Base-by-base conservation (phyloP, 2,888 invertebrate species). In the Mimumesa dahlbomi region DNA sequence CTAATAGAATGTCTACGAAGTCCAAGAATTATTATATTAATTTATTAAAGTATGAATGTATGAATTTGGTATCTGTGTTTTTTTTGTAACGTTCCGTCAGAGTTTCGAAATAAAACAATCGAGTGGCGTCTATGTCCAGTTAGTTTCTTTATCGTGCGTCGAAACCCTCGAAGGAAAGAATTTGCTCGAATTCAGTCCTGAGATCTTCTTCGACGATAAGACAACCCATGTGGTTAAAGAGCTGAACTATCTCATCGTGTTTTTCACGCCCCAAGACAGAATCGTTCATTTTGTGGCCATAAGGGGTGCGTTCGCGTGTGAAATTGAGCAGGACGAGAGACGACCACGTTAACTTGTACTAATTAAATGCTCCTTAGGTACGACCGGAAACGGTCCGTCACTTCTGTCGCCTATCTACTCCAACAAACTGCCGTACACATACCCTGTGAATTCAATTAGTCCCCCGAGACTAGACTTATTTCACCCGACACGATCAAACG, bases 181-280 rank as follows among this genome's bases (percentile, higher is more conserved):
- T 63, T 67, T 54, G 54, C 67, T 49, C 34, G 64, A 29, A 50
- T 49, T 57, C 63, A 46, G 65, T 65, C 45, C 59, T 21, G 46
- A 65, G 65, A 65, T 65, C 22, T 54, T 42, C 61, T 45, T 57
- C 50, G 49, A 11, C 22, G 56, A 54, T 54, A 64, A 46, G 46
- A 16, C 54, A 19, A 52, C 56, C 66, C 74, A 72, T 54, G 56
- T 67, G 72, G 74, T 65, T 75, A 85, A 83, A 82, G 74, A 83
- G 85, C 86, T 83, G 85, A 85, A 86, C 86, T 85, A 85, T 86
- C 86, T 85, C 84, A 77, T 83, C 85, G 83, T 69, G 69, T 73
- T 84, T 80, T 85, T 84, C 80, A 81, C 85, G 74, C 73, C 77
- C 78, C 68, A 65, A 57, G 73, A 68, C 38, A 25, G 40, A 58